Evolutionary conservation across 2,113 vertebrate species (phyloP), one percentile per base, ranked within the genome.

Genomic region (Apodemus speciosus): DNA sequence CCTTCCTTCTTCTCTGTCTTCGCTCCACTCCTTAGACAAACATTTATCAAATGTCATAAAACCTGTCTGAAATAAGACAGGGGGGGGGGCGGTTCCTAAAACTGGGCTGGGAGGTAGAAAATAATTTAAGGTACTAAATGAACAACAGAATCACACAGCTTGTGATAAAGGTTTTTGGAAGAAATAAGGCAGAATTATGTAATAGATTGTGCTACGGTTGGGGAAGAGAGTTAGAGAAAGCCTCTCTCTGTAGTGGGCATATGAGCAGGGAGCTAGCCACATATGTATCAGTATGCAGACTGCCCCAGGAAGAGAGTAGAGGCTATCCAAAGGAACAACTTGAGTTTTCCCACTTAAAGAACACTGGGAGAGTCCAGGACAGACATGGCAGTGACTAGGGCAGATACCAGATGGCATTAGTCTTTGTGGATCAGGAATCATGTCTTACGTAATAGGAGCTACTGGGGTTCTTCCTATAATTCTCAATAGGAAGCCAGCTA

Each of bases 231-330:
- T 40, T 68, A 18, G 14, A 23, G 68, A 23, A 49, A n/a, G 49
- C 14, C 51, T 56, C 35, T 53, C 85, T 81, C 15, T 6, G 43
- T 23, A 73, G 2, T 62, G 32, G 20, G 7, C 11, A 6, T 3
- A 0, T 5, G n/a, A 77, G n/a, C 20, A 43, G 9, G 9, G n/a
- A 68, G 56, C n/a, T 0, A 3, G 62, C 46, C n/a, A 25, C 0
- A 2, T 21, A 23, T 7, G 43, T 21, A 3, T 9, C 38, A 0
- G 0, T 4, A 35, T 16, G 27, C 27, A 25, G 60, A 14, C 43
- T 0, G 21, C 15, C 20, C 38, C 27, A 2, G 69, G 40, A 88
- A 43, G 73, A 69, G 66, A 80, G 60, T 3, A 20, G n/a, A 25
- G 49, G n/a, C 43, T 53, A 35, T 53, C 8, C 20, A 46, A 32